Conservation (phyloP, 2,797 vertebrate genomes). For the Microchirus variegatus region DNA sequence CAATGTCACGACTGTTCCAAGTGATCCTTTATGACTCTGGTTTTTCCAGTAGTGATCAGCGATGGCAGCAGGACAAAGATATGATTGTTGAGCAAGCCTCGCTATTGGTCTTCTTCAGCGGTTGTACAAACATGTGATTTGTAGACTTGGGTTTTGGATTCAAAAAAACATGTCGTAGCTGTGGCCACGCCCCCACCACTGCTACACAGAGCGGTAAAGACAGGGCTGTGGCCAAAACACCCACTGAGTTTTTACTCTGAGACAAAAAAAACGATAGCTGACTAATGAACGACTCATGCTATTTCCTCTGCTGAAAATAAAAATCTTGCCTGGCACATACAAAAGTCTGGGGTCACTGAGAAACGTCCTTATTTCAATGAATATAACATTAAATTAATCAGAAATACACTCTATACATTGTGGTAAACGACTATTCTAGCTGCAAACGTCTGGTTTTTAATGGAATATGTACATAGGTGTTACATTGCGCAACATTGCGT, state of each 20-base stretch:
- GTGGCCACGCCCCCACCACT: slow-evolving; percentile 2
- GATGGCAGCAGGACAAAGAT: slow-evolving; percentile 46
- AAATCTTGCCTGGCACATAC: too few relatives aligned
- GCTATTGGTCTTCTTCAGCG: slow-evolving; percentile 45
- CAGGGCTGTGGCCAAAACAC: slow-evolving; percentile 12
- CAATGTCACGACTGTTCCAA: slow-evolving; percentile 46
- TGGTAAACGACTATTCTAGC: too few relatives aligned
- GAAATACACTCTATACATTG: too few relatives aligned
- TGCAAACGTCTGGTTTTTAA: too few relatives aligned
- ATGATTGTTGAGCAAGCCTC: slow-evolving; percentile 43
- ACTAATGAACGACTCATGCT: slow-evolving; percentile 48
- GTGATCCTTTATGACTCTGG: slow-evolving; percentile 35
- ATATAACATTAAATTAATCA: too few relatives aligned
- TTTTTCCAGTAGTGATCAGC: slow-evolving; percentile 62
- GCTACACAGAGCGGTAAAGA: background rate
- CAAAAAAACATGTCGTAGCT: slow-evolving; percentile 17
- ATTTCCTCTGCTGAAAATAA: slow-evolving; percentile 31
- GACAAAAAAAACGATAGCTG: slow-evolving; percentile 21
- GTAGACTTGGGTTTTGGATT: slow-evolving; percentile 45
- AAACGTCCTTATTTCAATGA: too few relatives aligned
- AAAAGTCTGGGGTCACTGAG: too few relatives aligned
- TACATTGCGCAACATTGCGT: too few relatives aligned
- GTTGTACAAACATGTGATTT: slow-evolving; percentile 50
- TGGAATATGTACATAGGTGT: too few relatives aligned
- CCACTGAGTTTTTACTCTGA: slow-evolving; percentile 19